Evolutionary conservation across 1,140 invertebrate genomes (phyloP).

Genomic region (Neoseiulus cucumeris): DNA sequence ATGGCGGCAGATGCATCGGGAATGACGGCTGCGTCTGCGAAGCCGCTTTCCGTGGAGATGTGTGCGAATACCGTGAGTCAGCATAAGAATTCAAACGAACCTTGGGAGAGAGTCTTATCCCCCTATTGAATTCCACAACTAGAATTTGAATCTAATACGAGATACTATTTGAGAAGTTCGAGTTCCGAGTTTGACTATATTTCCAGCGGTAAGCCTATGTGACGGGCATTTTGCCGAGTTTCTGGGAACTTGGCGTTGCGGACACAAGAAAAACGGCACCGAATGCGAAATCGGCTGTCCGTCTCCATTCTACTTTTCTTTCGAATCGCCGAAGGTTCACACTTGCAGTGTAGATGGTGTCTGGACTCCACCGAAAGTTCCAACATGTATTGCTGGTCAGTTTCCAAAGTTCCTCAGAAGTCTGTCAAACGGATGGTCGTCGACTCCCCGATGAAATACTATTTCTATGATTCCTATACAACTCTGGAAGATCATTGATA

Average conservation of each 20-base stretch:
- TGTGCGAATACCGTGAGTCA: conserved; percentile 37
- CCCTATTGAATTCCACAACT: not conserved
- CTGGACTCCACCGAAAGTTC: conserved; percentile 46
- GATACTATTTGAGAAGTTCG: no score
- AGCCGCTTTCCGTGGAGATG: conserved; percentile 44
- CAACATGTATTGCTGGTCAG: conserved; percentile 48
- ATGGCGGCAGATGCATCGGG: conserved; percentile 50
- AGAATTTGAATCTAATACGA: not conserved
- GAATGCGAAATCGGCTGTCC: conserved; percentile 14
- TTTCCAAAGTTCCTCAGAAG: no score
- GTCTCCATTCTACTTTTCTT: conserved; percentile 12
- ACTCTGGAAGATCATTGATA: no score
- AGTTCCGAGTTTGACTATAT: no score
- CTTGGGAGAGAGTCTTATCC: not conserved
- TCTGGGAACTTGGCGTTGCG: conserved; percentile 9
- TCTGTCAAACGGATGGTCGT: no score
- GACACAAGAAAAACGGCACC: conserved; percentile 13
- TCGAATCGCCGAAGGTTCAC: conserved; percentile 6
- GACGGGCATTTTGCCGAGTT: conserved; percentile 12
- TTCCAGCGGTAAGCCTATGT: conserved; percentile 15
- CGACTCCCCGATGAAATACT: no score
- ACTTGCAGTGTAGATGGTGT: conserved; percentile 15
- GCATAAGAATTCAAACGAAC: no score
- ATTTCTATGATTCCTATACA: no score
- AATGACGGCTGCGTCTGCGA: conserved; percentile 49